Base-by-base conservation (phyloP, 1,140 invertebrate species). In the Mamestra configurata region DNA sequence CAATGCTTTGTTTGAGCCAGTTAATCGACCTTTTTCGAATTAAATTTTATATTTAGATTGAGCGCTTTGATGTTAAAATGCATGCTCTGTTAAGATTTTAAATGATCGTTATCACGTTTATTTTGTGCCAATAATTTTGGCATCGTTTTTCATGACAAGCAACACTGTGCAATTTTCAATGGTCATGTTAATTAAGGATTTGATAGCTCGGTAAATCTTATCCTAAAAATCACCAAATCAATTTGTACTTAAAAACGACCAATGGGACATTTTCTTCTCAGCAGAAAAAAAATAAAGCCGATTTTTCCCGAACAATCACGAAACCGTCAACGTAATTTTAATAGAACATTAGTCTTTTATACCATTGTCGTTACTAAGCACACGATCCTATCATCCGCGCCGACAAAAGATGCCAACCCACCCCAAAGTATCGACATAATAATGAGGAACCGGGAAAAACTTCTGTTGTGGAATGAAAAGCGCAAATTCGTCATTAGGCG, bases 401-500 rank as follows among this genome's bases (percentile, higher is more conserved):
- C 76, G 66, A 91, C 89, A 90, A 94, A 90, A 88, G 88, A 88
- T 87, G 76, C 84, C 77, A 84, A 87, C 84, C 87, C 89, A 90
- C 89, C 92, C 87, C 87, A 82, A 88, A 93, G 93, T 94, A 93
- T 91, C 88, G 91, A 90, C 86, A 88, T 87, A 92, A 94, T 94
- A 95, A 95, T 93, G 92, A 94, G 89, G 84, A 92, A 93, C 89
- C 93, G 92, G 91, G 92, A 95, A 95, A 94, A 95, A 95, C 91
- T 95, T 94, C 86, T 94, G 92, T 95, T 92, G 92, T 91, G 92
- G 91, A 94, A 94, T 95, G 93, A 95, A 95, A 95, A 95, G 93
- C 93, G 92, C 93, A 95, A 95, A 95, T 94, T 95, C 93, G 93
- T 94, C 94, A 95, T 95, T 95, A 95, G 93, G 90, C 90, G 90